Percentiles rank a stretch among this genome's conserved stretches.
phyloP scores from a whole-genome alignment of 1,140 invertebrate genomes.

The Pseudomyrmex flavicornis region DNA sequence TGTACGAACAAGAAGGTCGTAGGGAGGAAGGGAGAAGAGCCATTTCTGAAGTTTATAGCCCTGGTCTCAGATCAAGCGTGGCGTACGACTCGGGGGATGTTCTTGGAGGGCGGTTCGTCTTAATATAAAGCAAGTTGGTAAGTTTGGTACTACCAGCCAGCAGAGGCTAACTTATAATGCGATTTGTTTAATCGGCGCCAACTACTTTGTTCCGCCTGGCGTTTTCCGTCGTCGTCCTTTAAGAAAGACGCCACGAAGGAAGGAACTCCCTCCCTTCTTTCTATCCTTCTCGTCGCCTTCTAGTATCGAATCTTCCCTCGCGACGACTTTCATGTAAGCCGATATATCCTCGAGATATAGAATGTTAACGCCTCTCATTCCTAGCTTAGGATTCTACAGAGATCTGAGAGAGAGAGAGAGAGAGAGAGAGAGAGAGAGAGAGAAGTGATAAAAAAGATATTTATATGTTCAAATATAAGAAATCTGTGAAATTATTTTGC shows the following conservation, averaged over 20 bases:
- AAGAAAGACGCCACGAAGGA: conserved; percentile 58
- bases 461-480: conserved; percentile 36
- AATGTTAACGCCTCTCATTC: conserved; percentile 8
- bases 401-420: background rate
- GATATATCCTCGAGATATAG: background rate
- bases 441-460: conserved; percentile 3
- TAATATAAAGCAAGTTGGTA: conserved; percentile 84
- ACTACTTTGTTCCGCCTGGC: conserved; percentile 80
- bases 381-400: background rate
- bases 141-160: conserved; percentile 79
- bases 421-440: background rate
- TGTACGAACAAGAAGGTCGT: conserved; percentile 31
- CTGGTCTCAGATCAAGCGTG: conserved; percentile 78
- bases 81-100: conserved; percentile 58
- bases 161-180: conserved; percentile 85
- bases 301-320: conserved; percentile 60
- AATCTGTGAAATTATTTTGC: conserved; percentile 3
- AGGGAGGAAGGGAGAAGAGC: conserved; percentile 54
- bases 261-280: conserved; percentile 16
- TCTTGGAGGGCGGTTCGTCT: conserved; percentile 79
- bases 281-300: conserved; percentile 7
- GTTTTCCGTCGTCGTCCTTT: conserved; percentile 66
- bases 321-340: background rate
- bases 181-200: conserved; percentile 85
- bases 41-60: conserved; percentile 82